Evolutionary conservation across 2,888 invertebrate species (phyloP).

Genomic region (Embidobia sp.): DNA sequence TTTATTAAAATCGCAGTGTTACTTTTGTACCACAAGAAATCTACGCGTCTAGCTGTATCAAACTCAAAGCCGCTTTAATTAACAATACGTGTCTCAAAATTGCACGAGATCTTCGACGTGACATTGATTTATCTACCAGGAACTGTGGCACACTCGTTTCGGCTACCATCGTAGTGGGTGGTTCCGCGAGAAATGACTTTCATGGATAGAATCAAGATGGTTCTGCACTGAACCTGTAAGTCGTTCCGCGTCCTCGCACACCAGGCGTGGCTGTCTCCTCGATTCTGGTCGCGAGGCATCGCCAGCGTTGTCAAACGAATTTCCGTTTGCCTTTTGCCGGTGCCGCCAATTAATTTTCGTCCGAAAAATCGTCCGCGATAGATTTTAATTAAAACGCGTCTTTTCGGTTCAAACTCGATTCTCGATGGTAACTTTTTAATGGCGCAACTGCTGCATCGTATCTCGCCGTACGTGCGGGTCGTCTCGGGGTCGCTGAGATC

Average conservation of each 20-base stretch:
- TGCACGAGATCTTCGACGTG: slow-evolving; percentile 1
- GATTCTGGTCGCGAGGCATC: slow-evolving; percentile 56
- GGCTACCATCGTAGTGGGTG: slow-evolving; percentile 71
- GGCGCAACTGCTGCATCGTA: slow-evolving; percentile 43
- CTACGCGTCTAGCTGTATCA: too few relatives aligned
- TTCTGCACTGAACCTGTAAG: slow-evolving; percentile 72
- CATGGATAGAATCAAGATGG: slow-evolving; percentile 68
- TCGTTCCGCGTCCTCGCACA: slow-evolving; percentile 81
- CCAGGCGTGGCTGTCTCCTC: slow-evolving; percentile 75
- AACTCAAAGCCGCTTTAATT: too few relatives aligned
- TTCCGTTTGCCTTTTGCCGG: slow-evolving; percentile 39
- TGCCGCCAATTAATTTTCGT: slow-evolving; percentile 41
- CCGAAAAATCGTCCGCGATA: neutral
- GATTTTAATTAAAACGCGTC: slow-evolving; percentile 40
- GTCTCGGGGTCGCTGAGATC: slow-evolving; percentile 38
- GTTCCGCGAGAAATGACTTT: slow-evolving; percentile 68
- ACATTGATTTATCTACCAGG: slow-evolving; percentile 48
- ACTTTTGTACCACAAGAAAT: too few relatives aligned
- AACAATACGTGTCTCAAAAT: too few relatives aligned
- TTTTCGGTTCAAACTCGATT: slow-evolving; percentile 15
- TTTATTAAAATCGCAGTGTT: too few relatives aligned
- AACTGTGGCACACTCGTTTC: slow-evolving; percentile 31
- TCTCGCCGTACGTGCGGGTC: slow-evolving; percentile 56
- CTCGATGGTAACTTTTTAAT: slow-evolving; percentile 15
- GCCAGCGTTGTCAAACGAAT: slow-evolving; percentile 48